These are phyloP conservation scores for Sarcophaga bullata DNA, from an alignment of 1,140 invertebrate genomes.

Conservation along the genomic window DNA sequence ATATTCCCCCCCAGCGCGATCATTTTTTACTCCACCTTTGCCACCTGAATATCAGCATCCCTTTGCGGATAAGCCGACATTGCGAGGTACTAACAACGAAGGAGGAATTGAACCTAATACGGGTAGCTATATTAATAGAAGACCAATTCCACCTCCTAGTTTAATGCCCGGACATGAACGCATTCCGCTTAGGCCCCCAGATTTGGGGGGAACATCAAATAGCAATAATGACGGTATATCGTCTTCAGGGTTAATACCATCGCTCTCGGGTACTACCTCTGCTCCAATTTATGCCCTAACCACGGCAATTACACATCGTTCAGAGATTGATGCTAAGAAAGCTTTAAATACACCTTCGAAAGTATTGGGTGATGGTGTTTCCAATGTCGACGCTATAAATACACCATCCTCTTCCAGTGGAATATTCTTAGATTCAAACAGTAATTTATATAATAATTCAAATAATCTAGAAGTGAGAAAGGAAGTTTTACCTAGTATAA, in stretches of 20 bases:
- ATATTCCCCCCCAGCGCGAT: constrained; percentile 81
- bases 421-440: constrained; percentile 25
- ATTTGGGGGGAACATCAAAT: constrained; percentile 44
- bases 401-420: background rate
- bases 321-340: constrained; percentile 70
- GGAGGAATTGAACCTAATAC: constrained; percentile 56
- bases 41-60: constrained; percentile 82
- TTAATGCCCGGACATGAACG: constrained; percentile 80
- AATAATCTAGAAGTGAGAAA: constrained; percentile 52
- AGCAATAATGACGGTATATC: background rate
- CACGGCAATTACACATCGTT: background rate
- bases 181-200: constrained; percentile 78
- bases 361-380: constrained; percentile 53
- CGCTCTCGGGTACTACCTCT: background rate
- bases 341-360: constrained; percentile 77
- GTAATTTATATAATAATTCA: constrained; percentile 49
- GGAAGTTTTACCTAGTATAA: constrained; percentile 78
- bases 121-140: constrained; percentile 71
- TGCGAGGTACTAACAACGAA: constrained; percentile 74
- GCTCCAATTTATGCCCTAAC: background rate
- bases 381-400: constrained; percentile 2
- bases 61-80: constrained; percentile 84
- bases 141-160: constrained; percentile 80
- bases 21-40: constrained; percentile 81
- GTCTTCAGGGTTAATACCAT: background rate